Evolutionary conservation across 2,888 invertebrate genomes (phyloP), one percentile per base, ranked within the genome.

Genomic region (Idaea biselata): DNA sequence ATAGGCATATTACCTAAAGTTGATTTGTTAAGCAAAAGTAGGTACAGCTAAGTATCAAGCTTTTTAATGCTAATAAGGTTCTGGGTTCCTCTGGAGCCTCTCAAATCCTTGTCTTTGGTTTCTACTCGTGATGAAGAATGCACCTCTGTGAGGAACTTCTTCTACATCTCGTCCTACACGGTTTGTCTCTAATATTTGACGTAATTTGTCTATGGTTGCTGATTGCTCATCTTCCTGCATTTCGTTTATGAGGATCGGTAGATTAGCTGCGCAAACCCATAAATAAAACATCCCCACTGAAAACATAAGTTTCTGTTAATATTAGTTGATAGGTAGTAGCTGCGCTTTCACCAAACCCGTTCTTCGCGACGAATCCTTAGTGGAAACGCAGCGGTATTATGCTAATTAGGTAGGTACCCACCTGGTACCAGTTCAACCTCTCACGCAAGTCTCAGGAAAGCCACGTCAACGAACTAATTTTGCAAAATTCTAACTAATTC

Each of bases 281-380:
- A 91, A 70, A 68, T 92, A 92, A 70, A 87, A 89, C 85, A 88
- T 84, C 16, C 88, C 91, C 83, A 92, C 92, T 92, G 55, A 16
- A 55, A 55, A 55, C 6, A 17, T 16, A 55, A 55, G 53, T 53
- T 8, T 32, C 0, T 16, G 18, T 33, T 31, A 5, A 4, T 25
- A 25, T 1, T 25, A 25, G 25, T 3, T 25, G 5, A 25, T 25
- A 25, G 1, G 5, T 25, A 25, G 25, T 25, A 25, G 25, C 25
- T 25, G 25, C 25, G 25, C 5, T 25, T 25, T 25, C 1, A 25
- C 25, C 25, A 25, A 25, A 25, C 25, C 25, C 5, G 5, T 25
- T 25, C 5, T 5, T 25, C 5, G 25, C 25, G 25, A 25, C 25
- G 25, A 3, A 25, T 25, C 25, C 25, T 25, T 25, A n/a, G n/a